Evolutionary conservation across 92 coral and sea anemone genomes (phyloP).

Genomic region (Montipora capitata): DNA sequence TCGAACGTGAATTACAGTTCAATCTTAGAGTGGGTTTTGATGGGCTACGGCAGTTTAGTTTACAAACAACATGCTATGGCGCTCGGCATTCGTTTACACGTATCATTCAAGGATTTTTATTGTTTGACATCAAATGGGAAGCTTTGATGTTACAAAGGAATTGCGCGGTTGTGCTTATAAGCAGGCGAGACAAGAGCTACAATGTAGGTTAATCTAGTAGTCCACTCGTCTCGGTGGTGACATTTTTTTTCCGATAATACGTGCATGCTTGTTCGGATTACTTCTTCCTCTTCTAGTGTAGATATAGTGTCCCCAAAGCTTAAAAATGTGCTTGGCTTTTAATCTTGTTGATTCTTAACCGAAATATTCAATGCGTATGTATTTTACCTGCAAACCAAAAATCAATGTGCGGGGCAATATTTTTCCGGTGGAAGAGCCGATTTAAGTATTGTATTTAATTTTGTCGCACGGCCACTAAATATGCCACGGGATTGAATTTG

Average conservation of each 20-base stretch:
- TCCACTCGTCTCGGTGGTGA: conserved; percentile 38
- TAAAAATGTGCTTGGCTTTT: conserved; percentile 71
- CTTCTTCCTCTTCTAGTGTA: conserved; percentile 29
- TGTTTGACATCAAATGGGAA: conserved; percentile 80
- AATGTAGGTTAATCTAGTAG: conserved; percentile 20
- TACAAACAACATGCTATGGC: conserved; percentile 73
- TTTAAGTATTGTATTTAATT: conserved; percentile 85
- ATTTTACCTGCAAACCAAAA: conserved; percentile 72
- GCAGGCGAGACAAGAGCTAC: conserved; percentile 22
- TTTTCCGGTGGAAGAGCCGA: conserved; percentile 58
- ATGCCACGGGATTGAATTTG: conserved; percentile 39
- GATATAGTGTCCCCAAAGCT: conserved; percentile 70
- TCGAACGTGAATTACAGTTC: conserved; percentile 24
- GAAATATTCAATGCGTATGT: conserved; percentile 55
- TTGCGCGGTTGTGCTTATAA: conserved; percentile 26
- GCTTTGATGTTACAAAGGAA: conserved; percentile 41
- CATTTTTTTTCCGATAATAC: conserved; percentile 36
- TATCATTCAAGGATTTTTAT: conserved; percentile 70
- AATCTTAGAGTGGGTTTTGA: conserved; percentile 43
- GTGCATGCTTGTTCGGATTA: conserved; percentile 51
- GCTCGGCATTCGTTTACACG: conserved; percentile 76
- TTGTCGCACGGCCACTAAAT: conserved; percentile 66
- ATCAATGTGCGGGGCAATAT: conserved; percentile 66
- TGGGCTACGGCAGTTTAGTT: conserved; percentile 51
- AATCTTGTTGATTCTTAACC: conserved; percentile 39